Evolutionary conservation across 2,888 invertebrate species (phyloP), one percentile per base, ranked within the genome.

Genomic region (Ochlodes sylvanus): DNA sequence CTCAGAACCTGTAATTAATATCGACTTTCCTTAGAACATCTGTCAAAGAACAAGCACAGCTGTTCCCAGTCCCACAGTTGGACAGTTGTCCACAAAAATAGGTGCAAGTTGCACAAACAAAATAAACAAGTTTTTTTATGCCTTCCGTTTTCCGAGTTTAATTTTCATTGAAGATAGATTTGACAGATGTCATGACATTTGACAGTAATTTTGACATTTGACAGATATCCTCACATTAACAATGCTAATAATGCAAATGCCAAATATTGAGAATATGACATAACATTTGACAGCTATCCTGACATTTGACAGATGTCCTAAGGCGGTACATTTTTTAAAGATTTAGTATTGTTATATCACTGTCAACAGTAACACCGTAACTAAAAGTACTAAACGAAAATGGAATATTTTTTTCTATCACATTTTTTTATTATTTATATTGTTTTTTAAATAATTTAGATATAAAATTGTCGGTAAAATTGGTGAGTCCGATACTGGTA

Each of bases 401-500:
- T 90, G 90, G 91, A 90, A 91, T 89, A 79, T 81, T 82, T 80
- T 77, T 75, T 81, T 83, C 84, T 90, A 92, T 91, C 91, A 92
- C 91, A 92, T 84, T 79, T 79, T 79, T 79, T 44, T 63, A 7
- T 19, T 57, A 75, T 76, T 74, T 72, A 71, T 75, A 72, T 67
- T 69, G 41, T 55, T 61, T 58, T 42, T 50, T 50, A 41, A 14
- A 32, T n/a, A 52, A 27, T 55, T 21, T 15, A 41, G 12, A 21
- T 55, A 55, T 55, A 63, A 62, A 54, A 54, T 50, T 17, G 19
- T 52, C 34, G 41, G 14, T 42, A 58, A 21, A 44, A 21, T 41
- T 54, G 4, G n/a, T 54, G 54, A 32, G n/a, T 32, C 38, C 42
- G 32, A n/a, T 32, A 54, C 42, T 55, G 54, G 54, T 63, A 63